These are phyloP conservation scores for Eristalis intricaria DNA, from an alignment of 2,888 invertebrate genomes.

Conservation along the genomic window DNA sequence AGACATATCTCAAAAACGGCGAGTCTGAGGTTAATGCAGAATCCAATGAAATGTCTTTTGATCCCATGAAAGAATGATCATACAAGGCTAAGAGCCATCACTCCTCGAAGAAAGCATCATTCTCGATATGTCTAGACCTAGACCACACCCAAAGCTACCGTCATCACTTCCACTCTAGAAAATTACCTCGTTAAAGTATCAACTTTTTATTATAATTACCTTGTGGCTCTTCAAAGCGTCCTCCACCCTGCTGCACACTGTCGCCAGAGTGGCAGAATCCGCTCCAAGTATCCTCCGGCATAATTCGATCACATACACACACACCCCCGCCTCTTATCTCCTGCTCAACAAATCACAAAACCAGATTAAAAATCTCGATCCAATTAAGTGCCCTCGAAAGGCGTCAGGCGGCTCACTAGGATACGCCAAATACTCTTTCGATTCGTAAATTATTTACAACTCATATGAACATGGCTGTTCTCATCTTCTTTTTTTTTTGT, in stretches of 20 bases:
- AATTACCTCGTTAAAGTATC: not conserved
- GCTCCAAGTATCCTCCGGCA: not conserved
- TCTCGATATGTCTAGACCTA: too few species aligned
- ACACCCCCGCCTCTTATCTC: not conserved
- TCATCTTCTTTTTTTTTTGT: not conserved
- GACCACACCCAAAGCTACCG: not conserved
- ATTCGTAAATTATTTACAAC: not conserved
- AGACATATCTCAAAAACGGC: too few species aligned
- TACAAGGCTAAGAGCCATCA: too few species aligned
- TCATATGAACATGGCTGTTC: not conserved
- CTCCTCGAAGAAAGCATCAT: too few species aligned
- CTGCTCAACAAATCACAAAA: constrained; percentile 7
- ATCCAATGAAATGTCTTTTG: too few species aligned
- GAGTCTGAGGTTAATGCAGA: too few species aligned
- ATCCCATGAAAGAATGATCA: too few species aligned
- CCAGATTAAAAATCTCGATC: constrained; percentile 18
- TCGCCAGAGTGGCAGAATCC: not conserved
- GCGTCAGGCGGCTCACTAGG: not conserved
- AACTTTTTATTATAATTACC: constrained; percentile 2
- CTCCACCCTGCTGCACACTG: not conserved
- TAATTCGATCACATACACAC: not conserved
- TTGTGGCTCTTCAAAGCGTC: constrained; percentile 4
- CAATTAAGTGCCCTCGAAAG: constrained; percentile 10
- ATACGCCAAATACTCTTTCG: not conserved
- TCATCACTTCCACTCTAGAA: not conserved